Base-by-base conservation (phyloP, 2,797 vertebrate species). In the Meda fulgida region DNA sequence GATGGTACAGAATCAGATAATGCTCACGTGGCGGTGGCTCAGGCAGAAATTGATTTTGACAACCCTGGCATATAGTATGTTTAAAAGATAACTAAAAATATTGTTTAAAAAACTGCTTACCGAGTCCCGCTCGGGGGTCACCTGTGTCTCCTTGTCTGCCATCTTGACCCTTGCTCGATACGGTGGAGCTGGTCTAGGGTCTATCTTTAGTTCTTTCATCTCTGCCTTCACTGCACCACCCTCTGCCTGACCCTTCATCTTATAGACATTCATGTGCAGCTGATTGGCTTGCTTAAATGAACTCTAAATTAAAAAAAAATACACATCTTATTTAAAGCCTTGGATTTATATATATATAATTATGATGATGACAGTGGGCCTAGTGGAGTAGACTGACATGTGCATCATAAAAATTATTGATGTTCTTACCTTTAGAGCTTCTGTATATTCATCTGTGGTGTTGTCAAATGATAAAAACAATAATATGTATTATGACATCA, bases 381-480 rank as follows among this genome's bases (percentile, higher is more conserved):
- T 63, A 43, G 16, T 65, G 60, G 26, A 65, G 60, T 31, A 65
- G 3, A 65, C 7, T 11, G 36, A 7, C 16, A 63, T 18, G 1
- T 43, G 55, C 16, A 21, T 63, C 14, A 78, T 55, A 43, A 9
- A 71, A 58, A 29, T 51, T 3, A 55, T 31, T 29, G 4, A 51
- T 70, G 58, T n/a, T 43, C 81, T 94, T 97, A 99, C 98, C 97
- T 99, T 99, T 85, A 99, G 94, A 87, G 97, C 97, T 95, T 99
- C 98, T 95, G 97, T 96, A 87, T 99, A 99, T 91, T 99, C 98
- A 93, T 97, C 98, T 99, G 92, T 87, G 93, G 90, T 90, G 88
- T 10, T 67, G 23, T 85, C 86, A 89, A 80, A 70, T 78, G 38
- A 55, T 23, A 80, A 88, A 78, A 40, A 84, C 7, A 13, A 60